Percentiles rank a stretch among this genome's conserved stretches.
These are phyloP conservation scores for Bradypodion pumilum DNA, from an alignment of 2,797 vertebrate species.

Conservation along the genomic window DNA sequence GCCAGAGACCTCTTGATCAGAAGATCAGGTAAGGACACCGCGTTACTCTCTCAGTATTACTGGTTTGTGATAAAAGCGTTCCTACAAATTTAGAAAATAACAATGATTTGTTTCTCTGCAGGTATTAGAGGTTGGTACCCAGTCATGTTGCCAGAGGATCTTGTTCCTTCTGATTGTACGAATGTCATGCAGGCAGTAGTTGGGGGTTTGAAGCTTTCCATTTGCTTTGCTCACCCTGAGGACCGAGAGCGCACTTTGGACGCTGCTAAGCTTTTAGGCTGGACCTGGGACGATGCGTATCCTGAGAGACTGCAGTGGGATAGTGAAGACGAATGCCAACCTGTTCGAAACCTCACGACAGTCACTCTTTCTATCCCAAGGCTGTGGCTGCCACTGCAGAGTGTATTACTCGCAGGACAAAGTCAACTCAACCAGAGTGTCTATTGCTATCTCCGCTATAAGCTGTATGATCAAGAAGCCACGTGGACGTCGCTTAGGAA, in stretches of 20 bases:
- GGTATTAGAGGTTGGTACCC: conserved; percentile 94
- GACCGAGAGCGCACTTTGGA: conserved; percentile 86
- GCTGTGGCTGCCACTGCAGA: conserved; percentile 87
- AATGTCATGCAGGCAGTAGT: conserved; percentile 72
- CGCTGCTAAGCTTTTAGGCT: conserved; percentile 83
- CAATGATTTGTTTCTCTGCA: conserved; percentile 51
- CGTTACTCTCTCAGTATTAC: not conserved
- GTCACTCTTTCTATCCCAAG: conserved; percentile 83
- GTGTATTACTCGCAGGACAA: conserved; percentile 83
- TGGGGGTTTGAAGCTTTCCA: conserved; percentile 88
- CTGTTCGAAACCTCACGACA: conserved; percentile 38
- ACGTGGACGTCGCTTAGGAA: conserved; percentile 85
- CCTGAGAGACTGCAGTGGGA: conserved; percentile 55
- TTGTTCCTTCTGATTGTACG: not conserved
- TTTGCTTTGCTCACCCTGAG: conserved; percentile 83
- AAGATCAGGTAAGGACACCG: conserved; percentile 71
- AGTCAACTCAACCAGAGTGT: conserved; percentile 77
- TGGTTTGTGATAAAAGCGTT: not conserved
- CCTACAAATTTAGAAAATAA: not conserved
- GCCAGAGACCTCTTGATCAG: conserved; percentile 73
- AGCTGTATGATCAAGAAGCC: conserved; percentile 84
- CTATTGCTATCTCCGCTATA: conserved; percentile 92
- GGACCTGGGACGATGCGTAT: conserved; percentile 63
- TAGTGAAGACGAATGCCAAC: conserved; percentile 50
- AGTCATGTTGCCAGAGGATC: conserved; percentile 73